Evolutionary conservation across 2,888 invertebrate genomes (phyloP), one percentile per base, ranked within the genome.

Genomic region (Limnephilus rhombicus): DNA sequence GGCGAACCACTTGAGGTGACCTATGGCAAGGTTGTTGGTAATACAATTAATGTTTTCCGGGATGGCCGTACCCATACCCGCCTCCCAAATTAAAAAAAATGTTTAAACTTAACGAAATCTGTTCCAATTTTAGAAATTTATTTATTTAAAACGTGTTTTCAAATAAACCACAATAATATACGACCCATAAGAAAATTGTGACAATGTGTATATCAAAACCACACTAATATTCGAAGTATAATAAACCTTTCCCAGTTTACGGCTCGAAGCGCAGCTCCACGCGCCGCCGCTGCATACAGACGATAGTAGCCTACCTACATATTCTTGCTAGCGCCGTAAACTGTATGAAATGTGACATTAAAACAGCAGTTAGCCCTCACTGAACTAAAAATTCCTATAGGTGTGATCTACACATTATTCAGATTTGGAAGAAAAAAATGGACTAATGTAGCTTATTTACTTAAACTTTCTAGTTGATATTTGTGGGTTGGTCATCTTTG

Each of bases 321-420:
- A 88, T 80, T 88, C 80, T 53, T 24, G 80, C 34, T 18, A 88
- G 37, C 31, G 24, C 37, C 88, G 88, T 88, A 88, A 88, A 88
- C 29, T 80, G 88, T 88, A 88, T 88, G 88, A 88, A 88, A 88
- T 80, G 88, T 34, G 88, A 88, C 88, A 37, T 88, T 88, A 88
- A 88, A 88, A 88, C 31, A 34, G 88, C 88, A 88, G 88, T 88
- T 18, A 88, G 88, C 80, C 88, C 24, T 24, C 68, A 68, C 68
- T 24, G n/a, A 68, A 68, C 24, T 24, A 9, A 9, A n/a, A 24
- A 24, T 68, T 7, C 24, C 68, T 24, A 68, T 24, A 68, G 24
- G 68, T 68, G n/a, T 68, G 24, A 68, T 24, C 24, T n/a, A 24
- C 3, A 15, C 13, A 12, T 45, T 13, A 2, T 3, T 13, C 13